Base-by-base conservation (phyloP, 2,113 vertebrate genomes). In the Hippocampus guttulatus region DNA sequence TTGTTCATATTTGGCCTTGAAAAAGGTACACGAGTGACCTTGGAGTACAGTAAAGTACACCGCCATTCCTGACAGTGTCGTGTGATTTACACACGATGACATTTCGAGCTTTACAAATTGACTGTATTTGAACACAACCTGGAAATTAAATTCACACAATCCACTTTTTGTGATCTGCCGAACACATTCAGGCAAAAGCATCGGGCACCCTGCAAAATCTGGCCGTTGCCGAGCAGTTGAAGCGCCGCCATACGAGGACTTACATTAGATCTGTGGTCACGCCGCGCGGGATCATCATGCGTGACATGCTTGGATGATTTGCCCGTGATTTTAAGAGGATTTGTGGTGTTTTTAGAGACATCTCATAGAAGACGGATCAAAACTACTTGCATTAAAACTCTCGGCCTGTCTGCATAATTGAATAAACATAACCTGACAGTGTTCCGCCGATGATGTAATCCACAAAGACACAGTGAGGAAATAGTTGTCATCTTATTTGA, bases 371-470 rank as follows among this genome's bases (percentile, higher is more conserved):
- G 41, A 65, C n/a, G 27, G 43, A 47, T 47, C n/a, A 47, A 47
- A 47, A 65, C 14, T 65, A 47, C 43, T 45, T 47, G 43, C 16
- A 47, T 65, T 65, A 65, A 65, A 65, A 65, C 23, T 47, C 6
- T 49, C 23, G 64, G 64, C 23, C 43, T 27, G 41, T 65, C 43
- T 47, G 64, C 43, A 45, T 65, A 65, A 65, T 65, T 65, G 64
- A 65, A 65, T 47, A 65, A 65, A 65, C 64, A 65, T 47, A 65
- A 65, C 23, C 23, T 45, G 63, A 64, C 63, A 64, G 63, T 25
- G 63, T 43, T 47, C 41, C 21, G 14, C 43, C 3, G 43, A 65
- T 65, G 64, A 65, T 65, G 41, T 65, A 47, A 65, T 47, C 41
- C 43, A 47, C n/a, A 21, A 43, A 65, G 64, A 65, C 64, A 65